Evolutionary conservation across 2,113 vertebrate genomes (phyloP), one percentile per base, ranked within the genome.

Genomic region (Procapra przewalskii): DNA sequence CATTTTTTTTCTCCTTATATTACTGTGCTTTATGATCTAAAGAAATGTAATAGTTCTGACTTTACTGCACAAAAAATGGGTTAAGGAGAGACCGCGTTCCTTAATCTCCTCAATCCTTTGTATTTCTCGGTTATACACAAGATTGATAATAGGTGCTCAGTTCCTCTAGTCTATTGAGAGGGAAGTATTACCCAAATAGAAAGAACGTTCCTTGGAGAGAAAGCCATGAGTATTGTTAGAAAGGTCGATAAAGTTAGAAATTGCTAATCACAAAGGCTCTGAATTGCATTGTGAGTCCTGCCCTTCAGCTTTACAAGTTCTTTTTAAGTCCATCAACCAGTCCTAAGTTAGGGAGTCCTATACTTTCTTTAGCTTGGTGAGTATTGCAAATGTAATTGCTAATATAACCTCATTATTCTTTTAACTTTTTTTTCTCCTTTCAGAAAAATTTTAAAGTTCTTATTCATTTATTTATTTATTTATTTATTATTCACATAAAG

Each of bases 201-300:
- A 91, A 95, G 50, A 62, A 91, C 0, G 48, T 57, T 12, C 33
- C 50, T 84, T 71, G 21, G n/a, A 93, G 60, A 93, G 54, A 94
- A 95, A 93, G 13, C 12, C 60, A 90, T 50, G 25, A 79, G 85
- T 90, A 96, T 90, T 91, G 43, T 55, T 95, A 36, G 10, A 88
- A 96, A 97, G 50, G 86, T 90, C 83, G 92, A 82, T 96, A 93
- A 94, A 95, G 8, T 88, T 71, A 96, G 67, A 96, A 96, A 96
- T 48, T 90, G 43, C 90, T 94, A 83, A 97, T 97, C 62, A 94
- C 15, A 67, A 64, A 90, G 9, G 48, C 12, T 81, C 87, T 64
- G 91, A 88, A 93, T 90, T 95, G 10, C 54, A 57, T 13, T 52
- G 23, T 89, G 75, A 96, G 71, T 54, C 43, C 75, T 94, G 67